These are phyloP conservation scores for Chamaetylas fuelleborni DNA, from an alignment of 2,113 vertebrate genomes.

Conservation along the genomic window DNA sequence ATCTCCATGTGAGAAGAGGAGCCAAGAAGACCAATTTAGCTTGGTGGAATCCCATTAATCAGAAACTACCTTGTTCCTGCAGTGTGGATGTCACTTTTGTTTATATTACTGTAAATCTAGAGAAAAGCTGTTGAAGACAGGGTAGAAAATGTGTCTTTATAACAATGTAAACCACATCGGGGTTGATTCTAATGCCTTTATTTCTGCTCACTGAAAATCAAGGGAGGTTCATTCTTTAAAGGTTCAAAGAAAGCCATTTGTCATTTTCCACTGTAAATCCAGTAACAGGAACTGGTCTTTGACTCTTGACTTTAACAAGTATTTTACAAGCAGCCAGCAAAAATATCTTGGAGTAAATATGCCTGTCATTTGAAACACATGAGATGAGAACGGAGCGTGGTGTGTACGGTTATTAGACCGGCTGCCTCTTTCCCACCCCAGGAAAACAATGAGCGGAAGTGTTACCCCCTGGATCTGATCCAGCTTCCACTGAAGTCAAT, in stretches of 20 bases:
- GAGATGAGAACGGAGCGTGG: background rate
- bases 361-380: constrained; percentile 7
- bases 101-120: background rate
- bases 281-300: background rate
- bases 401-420: background rate
- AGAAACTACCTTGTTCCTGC: background rate
- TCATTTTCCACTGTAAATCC: background rate
- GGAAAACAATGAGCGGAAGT: constrained; percentile 43
- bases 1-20: background rate
- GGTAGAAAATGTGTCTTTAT: background rate
- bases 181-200: background rate
- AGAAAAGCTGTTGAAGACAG: background rate
- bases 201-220: background rate
- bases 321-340: background rate
- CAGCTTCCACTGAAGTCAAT: background rate
- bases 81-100: background rate
- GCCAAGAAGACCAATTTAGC: background rate
- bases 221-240: background rate
- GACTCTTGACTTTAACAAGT: background rate
- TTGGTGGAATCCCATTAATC: background rate
- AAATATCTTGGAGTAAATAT: background rate
- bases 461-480: constrained; percentile 33
- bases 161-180: background rate
- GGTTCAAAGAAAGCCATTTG: background rate
- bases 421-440: constrained; percentile 20